A percentile compares a stretch with the other conserved stretches of the same genome.
Evolutionary conservation across 2,888 invertebrate species (phyloP).

Genomic region (Nemoura dubitans): DNA sequence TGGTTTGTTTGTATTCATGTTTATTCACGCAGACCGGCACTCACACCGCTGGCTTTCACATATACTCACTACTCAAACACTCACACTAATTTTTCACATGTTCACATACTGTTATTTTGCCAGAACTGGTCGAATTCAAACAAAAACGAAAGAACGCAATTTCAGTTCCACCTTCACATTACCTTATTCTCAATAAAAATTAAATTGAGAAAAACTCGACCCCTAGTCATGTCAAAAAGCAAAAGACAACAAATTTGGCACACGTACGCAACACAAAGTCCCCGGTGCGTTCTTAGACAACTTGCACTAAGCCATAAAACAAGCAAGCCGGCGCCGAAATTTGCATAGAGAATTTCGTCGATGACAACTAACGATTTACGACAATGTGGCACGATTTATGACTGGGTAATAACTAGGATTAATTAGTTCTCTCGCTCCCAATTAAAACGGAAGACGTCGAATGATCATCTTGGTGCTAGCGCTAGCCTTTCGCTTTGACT

Average conservation of each 20-base stretch:
- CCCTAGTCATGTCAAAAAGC: background rate
- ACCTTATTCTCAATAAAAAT: background rate
- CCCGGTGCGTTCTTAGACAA: background rate
- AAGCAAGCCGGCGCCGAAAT: background rate
- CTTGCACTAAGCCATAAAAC: background rate
- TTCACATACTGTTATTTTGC: too few relatives aligned
- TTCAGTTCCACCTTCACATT: too few relatives aligned
- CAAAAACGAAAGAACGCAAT: too few relatives aligned
- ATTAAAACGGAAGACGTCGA: background rate
- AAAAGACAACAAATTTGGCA: background rate
- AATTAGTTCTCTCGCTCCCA: background rate
- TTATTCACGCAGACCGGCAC: too few relatives aligned
- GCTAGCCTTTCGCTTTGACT: background rate
- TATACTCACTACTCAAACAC: too few relatives aligned
- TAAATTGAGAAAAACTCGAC: background rate
- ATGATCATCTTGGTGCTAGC: background rate
- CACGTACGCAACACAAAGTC: background rate
- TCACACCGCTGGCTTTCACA: too few relatives aligned
- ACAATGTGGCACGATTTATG: background rate
- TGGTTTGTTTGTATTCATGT: too few relatives aligned
- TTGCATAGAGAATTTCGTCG: background rate
- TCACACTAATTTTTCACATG: too few relatives aligned
- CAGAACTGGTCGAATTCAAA: too few relatives aligned
- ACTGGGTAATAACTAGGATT: background rate
- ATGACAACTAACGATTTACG: background rate